A percentile compares a stretch with the other conserved stretches of the same genome.
Conservation (phyloP, 2,888 invertebrate species). For the Macaria liturata region DNA sequence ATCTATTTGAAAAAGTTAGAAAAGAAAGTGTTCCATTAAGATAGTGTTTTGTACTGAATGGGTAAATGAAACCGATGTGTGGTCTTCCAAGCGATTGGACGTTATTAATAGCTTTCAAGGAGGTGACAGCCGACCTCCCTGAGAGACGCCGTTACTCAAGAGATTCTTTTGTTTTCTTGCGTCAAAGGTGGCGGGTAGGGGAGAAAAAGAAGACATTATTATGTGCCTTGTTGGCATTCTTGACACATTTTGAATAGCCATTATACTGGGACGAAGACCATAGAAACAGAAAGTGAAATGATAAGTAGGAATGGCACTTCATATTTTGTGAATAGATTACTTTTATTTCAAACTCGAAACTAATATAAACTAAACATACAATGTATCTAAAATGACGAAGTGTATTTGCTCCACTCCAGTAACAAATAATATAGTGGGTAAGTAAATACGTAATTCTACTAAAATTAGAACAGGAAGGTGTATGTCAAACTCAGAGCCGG, state of each 20-base stretch:
- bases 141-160: constrained; percentile 12
- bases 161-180: constrained; percentile 17
- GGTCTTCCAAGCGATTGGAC: constrained; percentile 24
- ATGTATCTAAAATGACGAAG: too few species aligned
- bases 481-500: constrained; percentile 3
- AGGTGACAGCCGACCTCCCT: constrained; percentile 29
- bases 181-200: not conserved
- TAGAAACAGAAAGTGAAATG: too few species aligned
- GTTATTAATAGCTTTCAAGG: constrained; percentile 27
- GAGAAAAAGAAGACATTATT: not conserved
- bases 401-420: too few species aligned
- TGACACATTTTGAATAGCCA: too few species aligned
- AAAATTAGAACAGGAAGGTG: constrained; percentile 6
- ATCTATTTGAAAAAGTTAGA: too few species aligned
- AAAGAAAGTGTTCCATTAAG: too few species aligned
- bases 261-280: too few species aligned
- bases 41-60: constrained; percentile 7
- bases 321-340: constrained; percentile 18
- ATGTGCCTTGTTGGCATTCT: too few species aligned
- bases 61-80: constrained; percentile 21
- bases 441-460: not conserved
- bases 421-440: too few species aligned
- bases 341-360: too few species aligned
- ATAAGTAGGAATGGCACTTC: too few species aligned
- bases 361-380: too few species aligned